Evolutionary conservation across 2,888 invertebrate genomes (phyloP).

Genomic region (Octonoba sinensis): DNA sequence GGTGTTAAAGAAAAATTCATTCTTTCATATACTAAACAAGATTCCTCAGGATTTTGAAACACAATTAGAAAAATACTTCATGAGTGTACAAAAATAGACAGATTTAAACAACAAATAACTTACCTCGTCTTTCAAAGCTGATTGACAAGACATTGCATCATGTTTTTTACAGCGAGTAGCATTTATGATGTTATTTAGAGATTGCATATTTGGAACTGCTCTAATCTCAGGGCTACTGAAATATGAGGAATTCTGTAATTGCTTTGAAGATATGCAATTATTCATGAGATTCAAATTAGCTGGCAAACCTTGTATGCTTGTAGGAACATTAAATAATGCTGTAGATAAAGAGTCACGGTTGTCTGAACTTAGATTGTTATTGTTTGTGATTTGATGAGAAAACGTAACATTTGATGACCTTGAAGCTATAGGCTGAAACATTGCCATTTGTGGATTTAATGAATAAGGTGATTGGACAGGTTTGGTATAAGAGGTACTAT

Average conservation of each 20-base stretch:
- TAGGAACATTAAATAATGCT: conserved; percentile 37
- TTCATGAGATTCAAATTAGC: conserved; percentile 28
- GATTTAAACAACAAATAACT: too few relatives aligned
- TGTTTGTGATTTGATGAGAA: conserved; percentile 16
- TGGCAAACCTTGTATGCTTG: conserved; percentile 34
- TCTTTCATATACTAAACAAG: too few relatives aligned
- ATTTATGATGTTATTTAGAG: conserved; percentile 27
- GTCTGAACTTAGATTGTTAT: conserved; percentile 21
- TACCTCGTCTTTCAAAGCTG: conserved; percentile 25
- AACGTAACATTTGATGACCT: conserved; percentile 27
- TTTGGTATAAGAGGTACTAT: not conserved
- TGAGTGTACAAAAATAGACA: not conserved
- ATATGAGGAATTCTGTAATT: conserved; percentile 17
- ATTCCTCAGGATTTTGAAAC: too few relatives aligned
- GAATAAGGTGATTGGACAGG: conserved; percentile 17
- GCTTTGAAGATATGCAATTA: conserved; percentile 23
- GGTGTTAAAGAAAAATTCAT: too few relatives aligned
- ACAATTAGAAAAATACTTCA: not conserved
- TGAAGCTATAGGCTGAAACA: conserved; percentile 55
- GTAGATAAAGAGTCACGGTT: conserved; percentile 23
- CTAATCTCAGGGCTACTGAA: conserved; percentile 17
- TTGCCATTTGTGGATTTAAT: conserved; percentile 60
- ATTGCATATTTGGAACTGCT: conserved; percentile 17
- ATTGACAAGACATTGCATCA: conserved; percentile 18
- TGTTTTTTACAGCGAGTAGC: conserved; percentile 7